Evolutionary conservation across 2,113 vertebrate species (phyloP).

Genomic region (Cyprinus carpio): DNA sequence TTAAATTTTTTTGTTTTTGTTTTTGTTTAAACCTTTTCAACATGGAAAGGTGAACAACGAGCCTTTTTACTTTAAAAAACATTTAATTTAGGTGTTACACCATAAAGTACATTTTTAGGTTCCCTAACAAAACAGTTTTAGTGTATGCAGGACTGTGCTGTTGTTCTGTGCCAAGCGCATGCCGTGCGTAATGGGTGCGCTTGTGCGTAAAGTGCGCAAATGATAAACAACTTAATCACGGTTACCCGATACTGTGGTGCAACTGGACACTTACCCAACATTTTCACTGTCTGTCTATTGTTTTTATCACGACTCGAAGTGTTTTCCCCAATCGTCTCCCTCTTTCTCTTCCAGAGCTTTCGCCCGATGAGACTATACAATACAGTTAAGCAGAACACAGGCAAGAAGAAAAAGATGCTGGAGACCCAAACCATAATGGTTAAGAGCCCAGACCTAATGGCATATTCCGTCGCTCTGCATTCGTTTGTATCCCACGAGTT

Average conservation of each 20-base stretch:
- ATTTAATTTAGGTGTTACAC: background rate
- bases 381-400: constrained; percentile 92
- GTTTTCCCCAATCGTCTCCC: constrained; percentile 78
- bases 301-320: constrained; percentile 84
- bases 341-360: constrained; percentile 86
- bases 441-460: constrained; percentile 89
- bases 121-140: background rate
- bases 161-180: constrained; percentile 26
- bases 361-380: constrained; percentile 95
- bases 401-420: constrained; percentile 93
- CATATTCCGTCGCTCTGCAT: constrained; percentile 91
- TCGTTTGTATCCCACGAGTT: constrained; percentile 84
- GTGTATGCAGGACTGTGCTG: background rate
- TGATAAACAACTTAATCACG: background rate
- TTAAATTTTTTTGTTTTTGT: too few relatives aligned
- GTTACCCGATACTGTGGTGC: background rate
- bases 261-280: constrained; percentile 83
- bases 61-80: background rate
- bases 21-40: too few relatives aligned
- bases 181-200: constrained; percentile 12
- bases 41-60: background rate
- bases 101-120: background rate
- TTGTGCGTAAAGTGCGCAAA: constrained; percentile 27
- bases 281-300: constrained; percentile 94
- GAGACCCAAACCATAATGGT: constrained; percentile 95